phyloP scores from a whole-genome alignment of 1,140 invertebrate genomes.

The Drosophila micromelanica region DNA sequence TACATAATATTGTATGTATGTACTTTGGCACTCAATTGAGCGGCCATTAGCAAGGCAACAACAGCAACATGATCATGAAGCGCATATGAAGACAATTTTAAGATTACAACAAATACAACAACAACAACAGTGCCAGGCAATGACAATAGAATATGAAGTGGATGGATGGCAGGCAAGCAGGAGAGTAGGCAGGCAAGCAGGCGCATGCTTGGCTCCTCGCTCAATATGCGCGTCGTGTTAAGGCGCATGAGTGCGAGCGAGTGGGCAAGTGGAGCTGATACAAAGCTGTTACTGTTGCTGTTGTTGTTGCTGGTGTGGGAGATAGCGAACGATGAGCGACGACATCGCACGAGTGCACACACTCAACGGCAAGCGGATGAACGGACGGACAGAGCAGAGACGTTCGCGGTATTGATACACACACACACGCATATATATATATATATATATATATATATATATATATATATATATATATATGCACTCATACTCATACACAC shows the following conservation, averaged over 20 bases:
- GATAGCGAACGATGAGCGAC: slow-evolving; percentile 52
- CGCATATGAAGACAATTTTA: slow-evolving; percentile 74
- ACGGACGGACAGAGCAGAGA: slow-evolving; percentile 27
- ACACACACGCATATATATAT: slow-evolving; percentile 6
- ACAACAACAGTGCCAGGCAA: slow-evolving; percentile 36
- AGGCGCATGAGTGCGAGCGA: slow-evolving; percentile 19
- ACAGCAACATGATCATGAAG: slow-evolving; percentile 45
- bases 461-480: too few species aligned
- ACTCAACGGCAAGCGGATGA: slow-evolving; percentile 26
- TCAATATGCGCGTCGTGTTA: slow-evolving; percentile 32
- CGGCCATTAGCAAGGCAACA: slow-evolving; percentile 72
- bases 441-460: neutral
- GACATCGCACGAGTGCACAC: slow-evolving; percentile 56
- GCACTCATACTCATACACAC: slow-evolving; percentile 1
- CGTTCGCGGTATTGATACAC: slow-evolving; percentile 37
- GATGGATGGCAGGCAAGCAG: slow-evolving; percentile 37
- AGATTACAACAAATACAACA: slow-evolving; percentile 59
- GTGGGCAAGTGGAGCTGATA: slow-evolving; percentile 36
- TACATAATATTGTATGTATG: slow-evolving; percentile 32
- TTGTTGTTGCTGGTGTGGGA: slow-evolving; percentile 40
- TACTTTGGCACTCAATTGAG: slow-evolving; percentile 81
- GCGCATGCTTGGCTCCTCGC: slow-evolving; percentile 36
- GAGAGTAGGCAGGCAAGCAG: slow-evolving; percentile 15
- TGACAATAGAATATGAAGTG: slow-evolving; percentile 82
- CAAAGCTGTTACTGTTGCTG: slow-evolving; percentile 19